Conservation (phyloP, 2,797 vertebrate genomes). For the Myotis planiceps region DNA sequence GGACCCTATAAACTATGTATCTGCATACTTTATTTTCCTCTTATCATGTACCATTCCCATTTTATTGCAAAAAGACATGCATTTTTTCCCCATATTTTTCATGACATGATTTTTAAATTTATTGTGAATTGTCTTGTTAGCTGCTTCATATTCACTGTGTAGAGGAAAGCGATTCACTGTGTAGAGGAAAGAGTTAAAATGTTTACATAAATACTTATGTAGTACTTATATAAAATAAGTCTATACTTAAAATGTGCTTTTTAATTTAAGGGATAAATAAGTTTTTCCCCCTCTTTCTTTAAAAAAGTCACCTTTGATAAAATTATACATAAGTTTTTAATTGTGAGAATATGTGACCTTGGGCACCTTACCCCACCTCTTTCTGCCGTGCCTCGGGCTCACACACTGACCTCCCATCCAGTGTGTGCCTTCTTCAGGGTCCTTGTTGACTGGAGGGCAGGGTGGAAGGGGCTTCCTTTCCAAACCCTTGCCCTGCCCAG, state of each 20-base stretch:
- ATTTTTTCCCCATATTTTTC: neutral
- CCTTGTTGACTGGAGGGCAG: neutral
- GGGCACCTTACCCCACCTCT: neutral
- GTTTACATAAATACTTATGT: neutral
- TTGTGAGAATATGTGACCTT: neutral
- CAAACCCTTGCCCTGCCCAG: neutral
- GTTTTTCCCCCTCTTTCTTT: neutral
- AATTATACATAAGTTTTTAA: neutral
- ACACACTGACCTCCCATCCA: neutral
- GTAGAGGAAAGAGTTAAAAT: neutral
- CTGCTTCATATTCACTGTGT: neutral
- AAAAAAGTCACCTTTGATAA: neutral
- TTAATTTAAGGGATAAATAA: neutral
- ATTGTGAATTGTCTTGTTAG: neutral
- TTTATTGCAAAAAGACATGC: neutral
- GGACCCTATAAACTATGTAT: neutral
- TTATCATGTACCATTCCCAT: neutral
- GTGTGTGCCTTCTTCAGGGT: neutral
- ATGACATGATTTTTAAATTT: neutral
- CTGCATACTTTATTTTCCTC: neutral
- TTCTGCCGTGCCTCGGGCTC: neutral
- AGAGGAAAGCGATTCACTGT: neutral
- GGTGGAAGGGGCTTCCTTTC: neutral
- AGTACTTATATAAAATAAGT: slow-evolving; percentile 2
- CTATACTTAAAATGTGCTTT: neutral